These are phyloP conservation scores for Mastomys natalensis DNA, from an alignment of 2,113 vertebrate genomes.

Conservation along the genomic window DNA sequence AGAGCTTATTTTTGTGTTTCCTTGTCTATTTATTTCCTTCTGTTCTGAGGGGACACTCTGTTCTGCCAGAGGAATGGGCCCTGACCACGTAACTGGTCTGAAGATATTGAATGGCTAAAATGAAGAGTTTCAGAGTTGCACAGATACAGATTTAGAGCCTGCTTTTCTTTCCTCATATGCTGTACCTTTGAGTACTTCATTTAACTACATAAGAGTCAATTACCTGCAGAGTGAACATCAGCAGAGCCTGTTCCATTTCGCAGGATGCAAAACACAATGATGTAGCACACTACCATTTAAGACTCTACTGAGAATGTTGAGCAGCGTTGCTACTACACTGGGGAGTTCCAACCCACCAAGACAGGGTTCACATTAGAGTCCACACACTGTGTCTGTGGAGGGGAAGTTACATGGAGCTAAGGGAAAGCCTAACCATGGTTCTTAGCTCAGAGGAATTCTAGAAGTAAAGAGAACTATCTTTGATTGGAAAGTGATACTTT, in stretches of 20 bases:
- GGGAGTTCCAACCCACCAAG: not conserved
- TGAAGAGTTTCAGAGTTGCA: not conserved
- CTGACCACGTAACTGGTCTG: not conserved
- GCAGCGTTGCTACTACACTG: not conserved
- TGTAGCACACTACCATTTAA: not conserved
- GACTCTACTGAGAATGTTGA: not conserved
- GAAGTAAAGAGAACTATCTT: not conserved
- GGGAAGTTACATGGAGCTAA: not conserved
- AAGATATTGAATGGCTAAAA: not conserved
- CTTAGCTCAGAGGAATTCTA: not conserved
- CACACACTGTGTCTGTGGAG: not conserved
- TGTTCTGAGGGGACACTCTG: not conserved
- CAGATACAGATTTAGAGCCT: not conserved
- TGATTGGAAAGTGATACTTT: not conserved
- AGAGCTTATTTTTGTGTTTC: not conserved
- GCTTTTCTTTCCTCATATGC: not conserved
- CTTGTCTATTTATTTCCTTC: not conserved
- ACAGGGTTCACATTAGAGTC: not conserved
- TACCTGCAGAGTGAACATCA: not conserved
- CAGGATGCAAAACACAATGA: not conserved
- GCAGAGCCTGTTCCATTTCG: not conserved
- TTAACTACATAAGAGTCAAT: not conserved
- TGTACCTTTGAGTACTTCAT: not conserved
- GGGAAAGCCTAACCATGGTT: not conserved
- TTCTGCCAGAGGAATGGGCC: not conserved